Evolutionary conservation across 2,113 vertebrate genomes (phyloP).

Genomic region (Petrocephalus zakoni): DNA sequence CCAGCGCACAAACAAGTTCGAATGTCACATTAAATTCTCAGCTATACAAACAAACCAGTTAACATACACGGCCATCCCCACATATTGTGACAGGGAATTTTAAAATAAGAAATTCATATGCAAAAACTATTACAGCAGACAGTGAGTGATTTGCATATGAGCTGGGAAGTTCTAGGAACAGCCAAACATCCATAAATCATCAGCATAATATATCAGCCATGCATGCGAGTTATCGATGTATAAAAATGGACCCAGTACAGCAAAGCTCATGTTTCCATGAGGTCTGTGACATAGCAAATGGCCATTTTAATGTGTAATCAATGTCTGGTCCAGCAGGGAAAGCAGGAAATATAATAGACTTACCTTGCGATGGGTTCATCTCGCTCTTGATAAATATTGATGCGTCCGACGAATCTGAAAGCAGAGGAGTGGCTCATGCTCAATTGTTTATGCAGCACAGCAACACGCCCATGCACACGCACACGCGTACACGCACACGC

Average conservation of each 20-base stretch:
- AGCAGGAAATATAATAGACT: constrained; percentile 18
- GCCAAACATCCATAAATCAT: neutral
- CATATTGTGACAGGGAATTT: neutral
- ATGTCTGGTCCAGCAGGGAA: constrained; percentile 27
- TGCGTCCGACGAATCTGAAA: constrained; percentile 85
- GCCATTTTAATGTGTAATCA: constrained; percentile 29
- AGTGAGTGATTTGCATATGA: neutral
- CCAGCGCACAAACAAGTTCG: neutral
- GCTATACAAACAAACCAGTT: neutral
- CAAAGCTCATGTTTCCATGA: neutral
- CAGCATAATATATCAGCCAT: neutral
- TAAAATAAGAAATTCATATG: neutral
- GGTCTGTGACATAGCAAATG: constrained; percentile 21
- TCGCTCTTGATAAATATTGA: constrained; percentile 84
- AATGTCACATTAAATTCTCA: neutral
- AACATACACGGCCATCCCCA: neutral
- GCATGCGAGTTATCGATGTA: neutral
- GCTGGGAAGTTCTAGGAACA: neutral
- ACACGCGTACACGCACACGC: neutral
- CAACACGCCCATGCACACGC: neutral
- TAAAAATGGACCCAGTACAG: neutral
- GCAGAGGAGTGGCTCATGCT: constrained; percentile 8
- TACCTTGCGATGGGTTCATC: constrained; percentile 86
- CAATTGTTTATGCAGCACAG: neutral
- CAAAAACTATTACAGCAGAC: neutral